Evolutionary conservation across 2,888 invertebrate genomes (phyloP), one percentile per base, ranked within the genome.

Genomic region (Dorcus parallelipipedus): DNA sequence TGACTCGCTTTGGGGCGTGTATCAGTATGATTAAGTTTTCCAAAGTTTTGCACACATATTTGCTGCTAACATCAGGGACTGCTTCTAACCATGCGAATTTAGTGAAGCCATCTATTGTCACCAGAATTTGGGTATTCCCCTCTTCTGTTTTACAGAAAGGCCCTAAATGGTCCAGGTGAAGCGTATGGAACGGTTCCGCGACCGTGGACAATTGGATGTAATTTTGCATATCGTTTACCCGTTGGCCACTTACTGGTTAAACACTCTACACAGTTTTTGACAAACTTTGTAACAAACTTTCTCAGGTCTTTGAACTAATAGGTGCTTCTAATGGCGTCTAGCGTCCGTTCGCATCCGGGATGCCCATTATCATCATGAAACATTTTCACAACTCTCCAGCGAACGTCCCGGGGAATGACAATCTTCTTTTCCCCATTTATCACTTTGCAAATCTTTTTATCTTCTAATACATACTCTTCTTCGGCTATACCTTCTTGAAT

Each of bases 341-440:
- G 42, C 33, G 67, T 69, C 58, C 68, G 69, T 45, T 71, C 66
- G 3, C 67, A 56, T 0, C 67, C 52, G 53, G 70, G 69, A 62
- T 70, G 69, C 1, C 69, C 69, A 3, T 66, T 6, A 38, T 70
- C 68, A 43, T 70, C 68, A 49, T 67, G 69, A 42, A 67, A 38
- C 40, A 45, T 23, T 23, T 55, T 55, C 20, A 57, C 54, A 33
- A 57, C 55, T 47, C 54, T 52, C 57, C 57, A 57, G 38, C 57
- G 38, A 9, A 54, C 57, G 38, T 55, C 57, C 38, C 40, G n/a
- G 7, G 53, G 57, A 33, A 57, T 47, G 9, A 57, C 20, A 17
- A 57, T 38, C 55, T 57, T 57, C 9, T 51, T 14, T 10, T 26
- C 10, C n/a, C 38, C 52, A 23, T 54, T 9, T n/a, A 17, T 14